These are phyloP conservation scores for Augiades crinisus DNA, from an alignment of 2,888 invertebrate species.

Conservation along the genomic window DNA sequence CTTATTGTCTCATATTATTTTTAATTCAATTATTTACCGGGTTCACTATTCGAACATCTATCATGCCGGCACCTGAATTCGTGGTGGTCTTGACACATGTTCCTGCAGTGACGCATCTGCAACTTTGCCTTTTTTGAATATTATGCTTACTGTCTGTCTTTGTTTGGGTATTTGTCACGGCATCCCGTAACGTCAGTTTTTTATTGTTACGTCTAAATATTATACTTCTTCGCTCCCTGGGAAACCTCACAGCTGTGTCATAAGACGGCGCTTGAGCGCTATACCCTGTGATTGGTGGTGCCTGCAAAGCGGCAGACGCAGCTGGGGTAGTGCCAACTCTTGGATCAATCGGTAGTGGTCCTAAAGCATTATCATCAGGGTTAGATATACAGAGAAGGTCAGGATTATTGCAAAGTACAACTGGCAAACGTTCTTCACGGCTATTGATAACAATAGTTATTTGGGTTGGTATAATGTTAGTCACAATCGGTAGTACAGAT, in stretches of 20 bases:
- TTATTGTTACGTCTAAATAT: conserved; percentile 4
- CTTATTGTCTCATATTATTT: too few relatives aligned
- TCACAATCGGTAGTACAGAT: conserved; percentile 27
- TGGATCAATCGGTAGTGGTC: conserved; percentile 70
- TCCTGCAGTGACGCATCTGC: conserved; percentile 62
- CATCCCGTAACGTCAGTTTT: not conserved
- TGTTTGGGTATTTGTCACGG: conserved; percentile 29
- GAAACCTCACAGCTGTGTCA: conserved; percentile 64
- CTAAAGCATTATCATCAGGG: conserved; percentile 65
- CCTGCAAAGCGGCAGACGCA: conserved; percentile 51
- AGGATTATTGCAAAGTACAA: conserved; percentile 66
- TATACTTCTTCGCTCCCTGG: conserved; percentile 56
- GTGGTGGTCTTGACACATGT: conserved; percentile 50
- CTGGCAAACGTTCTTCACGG: conserved; percentile 56
- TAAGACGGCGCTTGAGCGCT: conserved; percentile 54
- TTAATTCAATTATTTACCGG: conserved; percentile 60
- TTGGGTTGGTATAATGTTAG: conserved; percentile 30
- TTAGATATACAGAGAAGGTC: conserved; percentile 70
- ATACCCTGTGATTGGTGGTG: conserved; percentile 55
- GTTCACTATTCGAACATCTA: conserved; percentile 83
- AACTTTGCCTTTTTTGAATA: conserved; percentile 65
- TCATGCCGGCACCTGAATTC: conserved; percentile 78
- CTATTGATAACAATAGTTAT: conserved; percentile 39
- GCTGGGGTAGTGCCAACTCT: conserved; percentile 68
- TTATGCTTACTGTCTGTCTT: conserved; percentile 37